A percentile compares a stretch with the other conserved stretches of the same genome.
Conservation (phyloP, 2,113 vertebrate species). For the Gobio gobio region DNA sequence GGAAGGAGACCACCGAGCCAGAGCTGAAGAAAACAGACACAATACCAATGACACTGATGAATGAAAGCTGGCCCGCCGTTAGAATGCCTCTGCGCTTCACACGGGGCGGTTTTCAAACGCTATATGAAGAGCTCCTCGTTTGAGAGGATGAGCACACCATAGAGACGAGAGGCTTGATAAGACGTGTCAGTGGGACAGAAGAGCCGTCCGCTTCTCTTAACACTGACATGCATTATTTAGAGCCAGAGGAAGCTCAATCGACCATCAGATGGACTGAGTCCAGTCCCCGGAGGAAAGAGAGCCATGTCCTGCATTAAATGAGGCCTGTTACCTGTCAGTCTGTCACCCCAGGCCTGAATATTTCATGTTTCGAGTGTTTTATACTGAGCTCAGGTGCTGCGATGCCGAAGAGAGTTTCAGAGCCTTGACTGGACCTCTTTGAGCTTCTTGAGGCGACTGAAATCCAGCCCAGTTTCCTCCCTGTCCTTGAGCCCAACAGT, state of each 20-base stretch:
- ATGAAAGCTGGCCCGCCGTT: constrained; percentile 42
- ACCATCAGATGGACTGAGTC: constrained; percentile 50
- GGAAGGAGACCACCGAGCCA: constrained; percentile 6
- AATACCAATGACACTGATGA: constrained; percentile 38
- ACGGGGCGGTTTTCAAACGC: constrained; percentile 24
- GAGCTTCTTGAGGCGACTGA: not conserved
- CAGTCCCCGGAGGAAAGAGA: constrained; percentile 26
- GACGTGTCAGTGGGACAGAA: constrained; percentile 22
- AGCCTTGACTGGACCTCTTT: not conserved
- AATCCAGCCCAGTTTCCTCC: not conserved
- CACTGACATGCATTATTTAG: constrained; percentile 74
- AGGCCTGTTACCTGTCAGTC: constrained; percentile 47
- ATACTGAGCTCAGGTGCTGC: not conserved
- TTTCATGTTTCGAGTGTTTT: constrained; percentile 4
- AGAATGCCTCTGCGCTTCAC: not conserved
- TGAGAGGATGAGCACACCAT: not conserved
- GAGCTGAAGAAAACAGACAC: constrained; percentile 52
- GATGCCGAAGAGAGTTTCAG: constrained; percentile 5
- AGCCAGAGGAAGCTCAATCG: constrained; percentile 52
- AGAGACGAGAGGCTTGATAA: constrained; percentile 18
- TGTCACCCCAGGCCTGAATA: constrained; percentile 29
- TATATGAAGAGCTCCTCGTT: not conserved
- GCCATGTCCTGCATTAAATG: constrained; percentile 5
- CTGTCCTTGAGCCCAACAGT: not conserved
- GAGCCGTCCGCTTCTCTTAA: constrained; percentile 57